Conservation (phyloP, 2,888 invertebrate species). For the Leptothorax acervorum region DNA sequence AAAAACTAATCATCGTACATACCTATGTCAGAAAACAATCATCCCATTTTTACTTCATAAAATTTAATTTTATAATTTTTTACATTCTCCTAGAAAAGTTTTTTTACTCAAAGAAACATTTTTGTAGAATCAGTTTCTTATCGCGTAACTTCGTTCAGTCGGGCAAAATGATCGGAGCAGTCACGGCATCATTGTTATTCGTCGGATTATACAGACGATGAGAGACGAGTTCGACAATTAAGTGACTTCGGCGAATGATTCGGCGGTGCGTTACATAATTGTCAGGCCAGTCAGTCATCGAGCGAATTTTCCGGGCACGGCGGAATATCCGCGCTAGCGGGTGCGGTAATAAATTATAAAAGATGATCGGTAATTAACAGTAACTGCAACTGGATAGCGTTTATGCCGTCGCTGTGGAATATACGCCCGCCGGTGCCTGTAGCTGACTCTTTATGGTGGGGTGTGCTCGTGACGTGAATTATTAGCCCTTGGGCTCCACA, state of each 20-base stretch:
- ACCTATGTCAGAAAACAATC: no score
- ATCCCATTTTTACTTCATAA: neutral
- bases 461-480: conserved; percentile 85
- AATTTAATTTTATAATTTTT: conserved; percentile 1
- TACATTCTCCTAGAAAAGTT: neutral
- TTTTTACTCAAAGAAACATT: no score
- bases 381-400: conserved; percentile 75
- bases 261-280: conserved; percentile 70
- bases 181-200: conserved; percentile 15
- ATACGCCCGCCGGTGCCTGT: conserved; percentile 69
- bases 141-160: neutral
- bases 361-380: conserved; percentile 79
- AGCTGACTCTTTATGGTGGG: conserved; percentile 84
- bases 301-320: conserved; percentile 35
- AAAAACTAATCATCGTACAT: no score
- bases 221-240: conserved; percentile 22
- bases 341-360: conserved; percentile 73
- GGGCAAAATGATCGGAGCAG: neutral
- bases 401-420: conserved; percentile 73
- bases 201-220: neutral
- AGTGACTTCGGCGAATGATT: conserved; percentile 42
- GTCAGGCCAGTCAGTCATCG: conserved; percentile 71
- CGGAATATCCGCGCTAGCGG: conserved; percentile 25
- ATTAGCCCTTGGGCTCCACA: conserved; percentile 80
- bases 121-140: no score